Evolutionary conservation across 2,888 invertebrate species (phyloP).

Genomic region (Caenorhabditis imperialis): DNA sequence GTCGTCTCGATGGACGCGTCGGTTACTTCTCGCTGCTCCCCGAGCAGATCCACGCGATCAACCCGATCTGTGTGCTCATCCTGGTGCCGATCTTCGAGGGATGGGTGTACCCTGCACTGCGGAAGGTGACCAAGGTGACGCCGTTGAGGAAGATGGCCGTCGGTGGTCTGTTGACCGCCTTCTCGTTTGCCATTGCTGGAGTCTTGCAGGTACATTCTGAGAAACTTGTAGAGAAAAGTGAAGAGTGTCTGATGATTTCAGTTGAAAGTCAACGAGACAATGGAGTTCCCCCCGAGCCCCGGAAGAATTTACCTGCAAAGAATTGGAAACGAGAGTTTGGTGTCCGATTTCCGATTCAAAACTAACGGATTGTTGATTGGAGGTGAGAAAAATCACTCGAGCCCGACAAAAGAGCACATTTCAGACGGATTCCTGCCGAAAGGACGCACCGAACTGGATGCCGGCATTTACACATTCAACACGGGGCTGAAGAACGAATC

Average conservation of each 20-base stretch:
- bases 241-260: constrained; percentile 16
- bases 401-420: neutral
- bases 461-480: constrained; percentile 55
- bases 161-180: constrained; percentile 89
- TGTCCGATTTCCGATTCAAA: constrained; percentile 42
- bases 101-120: constrained; percentile 79
- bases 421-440: constrained; percentile 45
- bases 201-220: constrained; percentile 78
- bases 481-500: constrained; percentile 45
- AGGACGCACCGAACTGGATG: constrained; percentile 55
- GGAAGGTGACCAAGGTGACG: constrained; percentile 81
- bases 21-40: constrained; percentile 81
- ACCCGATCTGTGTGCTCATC: constrained; percentile 80
- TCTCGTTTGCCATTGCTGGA: constrained; percentile 85
- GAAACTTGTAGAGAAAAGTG: neutral
- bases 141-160: constrained; percentile 90
- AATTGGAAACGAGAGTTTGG: constrained; percentile 57
- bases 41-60: constrained; percentile 92
- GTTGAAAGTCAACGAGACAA: constrained; percentile 62
- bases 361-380: constrained; percentile 31
- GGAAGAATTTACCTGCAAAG: constrained; percentile 59
- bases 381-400: constrained; percentile 13
- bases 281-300: constrained; percentile 55
- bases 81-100: constrained; percentile 80
- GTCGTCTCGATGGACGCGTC: constrained; percentile 79